Evolutionary conservation across 1,140 invertebrate genomes (phyloP), one percentile per base, ranked within the genome.

Genomic region (Eurytemora carolleeae): DNA sequence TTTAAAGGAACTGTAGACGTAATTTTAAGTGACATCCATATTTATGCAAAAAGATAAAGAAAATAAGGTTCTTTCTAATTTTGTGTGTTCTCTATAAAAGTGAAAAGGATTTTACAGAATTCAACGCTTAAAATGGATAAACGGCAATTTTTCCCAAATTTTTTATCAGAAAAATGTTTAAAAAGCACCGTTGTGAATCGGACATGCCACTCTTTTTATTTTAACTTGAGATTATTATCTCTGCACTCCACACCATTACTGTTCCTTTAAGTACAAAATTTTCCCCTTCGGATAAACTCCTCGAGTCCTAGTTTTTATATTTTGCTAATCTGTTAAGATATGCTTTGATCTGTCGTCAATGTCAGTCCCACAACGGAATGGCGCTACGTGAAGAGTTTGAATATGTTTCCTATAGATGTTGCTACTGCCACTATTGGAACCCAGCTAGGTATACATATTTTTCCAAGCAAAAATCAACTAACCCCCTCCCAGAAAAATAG

Each of bases 351-450:
- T 98, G 95, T 74, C 77, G 77, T 24, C 77, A 85, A 63, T 98
- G 95, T 71, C 78, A 78, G 63, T 82, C 82, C 15, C 94, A 98
- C 71, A 98, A 98, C 76, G 94, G 95, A 65, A 96, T 98, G 91
- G 87, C 92, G 18, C 77, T 95, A 3, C 81, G 83, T 69, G 93
- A 98, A 72, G 95, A 98, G 70, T 98, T 93, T 75, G 90, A 94
- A 70, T 96, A 85, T 75, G n/a, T 44, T 44, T 44, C 31, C 7
- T 44, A 77, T 91, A 63, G 81, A 63, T 95, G 90, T 74, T 89
- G 85, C 67, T 93, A 92, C 70, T 95, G 90, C 72, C 81, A 80
- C 56, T 75, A 76, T 21, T 78, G 84, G 70, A 94, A 94, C 76
- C 81, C 84, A 55, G 82, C 89, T 44, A 7, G n/a, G n/a, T n/a